Evolutionary conservation across 2,888 invertebrate species (phyloP).

Genomic region (Epinotia bilunana): DNA sequence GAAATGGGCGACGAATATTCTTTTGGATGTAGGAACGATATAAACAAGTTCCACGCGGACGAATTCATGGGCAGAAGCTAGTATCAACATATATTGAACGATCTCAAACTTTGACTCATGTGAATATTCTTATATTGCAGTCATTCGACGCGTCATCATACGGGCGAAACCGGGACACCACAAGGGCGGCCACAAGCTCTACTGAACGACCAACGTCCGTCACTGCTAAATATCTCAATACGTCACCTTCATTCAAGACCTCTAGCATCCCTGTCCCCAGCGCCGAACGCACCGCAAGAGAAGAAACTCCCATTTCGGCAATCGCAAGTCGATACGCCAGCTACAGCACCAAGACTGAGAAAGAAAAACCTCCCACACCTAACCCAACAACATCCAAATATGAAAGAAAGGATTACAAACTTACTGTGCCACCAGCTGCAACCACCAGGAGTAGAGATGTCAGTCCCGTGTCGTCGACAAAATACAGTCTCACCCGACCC

Average conservation of each 20-base stretch:
- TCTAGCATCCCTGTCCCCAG: constrained; percentile 77
- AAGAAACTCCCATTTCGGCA: constrained; percentile 74
- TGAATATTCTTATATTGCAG: constrained; percentile 61
- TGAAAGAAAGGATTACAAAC: constrained; percentile 81
- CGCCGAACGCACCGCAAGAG: constrained; percentile 66
- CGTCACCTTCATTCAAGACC: constrained; percentile 75
- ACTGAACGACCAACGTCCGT: constrained; percentile 74
- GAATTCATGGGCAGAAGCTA: no score
- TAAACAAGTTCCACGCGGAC: no score
- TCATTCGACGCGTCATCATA: constrained; percentile 73
- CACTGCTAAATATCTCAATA: constrained; percentile 76
- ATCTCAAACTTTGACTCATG: no score
- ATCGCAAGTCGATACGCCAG: constrained; percentile 76
- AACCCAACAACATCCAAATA: constrained; percentile 49
- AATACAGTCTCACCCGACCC: constrained; percentile 72
- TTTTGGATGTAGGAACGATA: no score
- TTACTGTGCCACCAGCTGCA: constrained; percentile 66
- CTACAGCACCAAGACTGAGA: constrained; percentile 61
- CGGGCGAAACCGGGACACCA: constrained; percentile 68
- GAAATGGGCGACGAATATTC: no score
- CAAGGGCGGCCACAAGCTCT: constrained; percentile 59
- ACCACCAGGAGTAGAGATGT: constrained; percentile 81
- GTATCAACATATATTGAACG: no score
- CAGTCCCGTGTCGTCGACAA: constrained; percentile 80
- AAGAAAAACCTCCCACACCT: constrained; percentile 45